A percentile compares a stretch with the other conserved stretches of the same genome.
Evolutionary conservation across 2,113 vertebrate species (phyloP).

Genomic region (Protobothrops mucrosquamatus): DNA sequence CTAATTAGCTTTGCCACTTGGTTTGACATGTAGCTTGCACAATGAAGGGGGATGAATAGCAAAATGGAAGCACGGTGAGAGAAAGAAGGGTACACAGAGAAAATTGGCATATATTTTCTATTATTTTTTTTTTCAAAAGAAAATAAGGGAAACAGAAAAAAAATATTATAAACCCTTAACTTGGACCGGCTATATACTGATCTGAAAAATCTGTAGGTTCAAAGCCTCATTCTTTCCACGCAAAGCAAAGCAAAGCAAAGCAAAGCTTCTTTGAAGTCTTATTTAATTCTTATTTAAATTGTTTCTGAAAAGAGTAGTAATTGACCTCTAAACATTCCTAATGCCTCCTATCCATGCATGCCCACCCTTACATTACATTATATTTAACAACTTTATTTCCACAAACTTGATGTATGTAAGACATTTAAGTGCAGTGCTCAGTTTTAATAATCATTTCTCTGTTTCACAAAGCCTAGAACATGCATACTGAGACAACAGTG

Average conservation of each 20-base stretch:
- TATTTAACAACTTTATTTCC: constrained; percentile 10
- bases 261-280: neutral
- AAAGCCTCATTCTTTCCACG: neutral
- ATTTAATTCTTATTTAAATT: neutral
- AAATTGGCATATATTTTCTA: neutral
- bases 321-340: neutral
- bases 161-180: neutral
- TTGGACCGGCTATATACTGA: neutral
- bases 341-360: neutral
- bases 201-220: neutral
- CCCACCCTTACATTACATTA: neutral
- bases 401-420: neutral
- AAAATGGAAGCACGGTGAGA: neutral
- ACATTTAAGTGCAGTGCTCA: neutral
- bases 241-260: neutral
- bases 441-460: constrained; percentile 19
- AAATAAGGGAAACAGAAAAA: neutral
- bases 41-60: neutral
- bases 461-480: constrained; percentile 5
- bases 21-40: neutral
- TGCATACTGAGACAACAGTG: neutral
- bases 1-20: neutral
- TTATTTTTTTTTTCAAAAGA: neutral
- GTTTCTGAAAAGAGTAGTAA: neutral
- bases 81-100: neutral